Evolutionary conservation across 1,140 invertebrate genomes (phyloP).

Genomic region (Lordiphosa stackelbergi): DNA sequence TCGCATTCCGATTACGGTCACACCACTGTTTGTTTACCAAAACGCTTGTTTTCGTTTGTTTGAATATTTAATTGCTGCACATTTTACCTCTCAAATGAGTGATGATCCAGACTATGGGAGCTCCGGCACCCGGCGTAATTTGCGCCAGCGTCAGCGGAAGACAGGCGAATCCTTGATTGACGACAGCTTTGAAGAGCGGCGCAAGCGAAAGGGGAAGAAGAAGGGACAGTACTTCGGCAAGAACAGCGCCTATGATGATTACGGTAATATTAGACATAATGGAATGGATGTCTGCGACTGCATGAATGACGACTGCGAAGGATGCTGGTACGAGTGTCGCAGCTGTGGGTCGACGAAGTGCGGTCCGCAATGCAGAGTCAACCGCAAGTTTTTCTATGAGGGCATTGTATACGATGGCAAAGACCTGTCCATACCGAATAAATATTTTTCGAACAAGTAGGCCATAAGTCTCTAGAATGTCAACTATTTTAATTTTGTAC

Average conservation of each 20-base stretch:
- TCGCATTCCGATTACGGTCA: too few relatives aligned
- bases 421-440: constrained; percentile 51
- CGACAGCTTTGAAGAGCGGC: constrained; percentile 27
- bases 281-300: constrained; percentile 65
- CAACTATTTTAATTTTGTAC: too few relatives aligned
- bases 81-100: constrained; percentile 11
- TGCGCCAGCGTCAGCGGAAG: constrained; percentile 52
- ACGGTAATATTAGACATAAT: constrained; percentile 52
- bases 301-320: constrained; percentile 59
- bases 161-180: constrained; percentile 23
- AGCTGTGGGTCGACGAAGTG: constrained; percentile 60
- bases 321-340: constrained; percentile 63
- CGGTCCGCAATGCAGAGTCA: constrained; percentile 60
- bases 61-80: too few relatives aligned
- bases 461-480: too few relatives aligned
- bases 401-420: constrained; percentile 65
- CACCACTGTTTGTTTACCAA: too few relatives aligned
- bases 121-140: constrained; percentile 23
- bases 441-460: constrained; percentile 18
- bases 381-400: constrained; percentile 70
- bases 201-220: constrained; percentile 44
- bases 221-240: constrained; percentile 35
- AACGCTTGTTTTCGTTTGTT: too few relatives aligned
- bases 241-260: constrained; percentile 59
- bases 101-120: constrained; percentile 25